A percentile compares a stretch with the other conserved stretches of the same genome.
Conservation (phyloP, 2,113 vertebrate species). For the Probosciger aterrimus region DNA sequence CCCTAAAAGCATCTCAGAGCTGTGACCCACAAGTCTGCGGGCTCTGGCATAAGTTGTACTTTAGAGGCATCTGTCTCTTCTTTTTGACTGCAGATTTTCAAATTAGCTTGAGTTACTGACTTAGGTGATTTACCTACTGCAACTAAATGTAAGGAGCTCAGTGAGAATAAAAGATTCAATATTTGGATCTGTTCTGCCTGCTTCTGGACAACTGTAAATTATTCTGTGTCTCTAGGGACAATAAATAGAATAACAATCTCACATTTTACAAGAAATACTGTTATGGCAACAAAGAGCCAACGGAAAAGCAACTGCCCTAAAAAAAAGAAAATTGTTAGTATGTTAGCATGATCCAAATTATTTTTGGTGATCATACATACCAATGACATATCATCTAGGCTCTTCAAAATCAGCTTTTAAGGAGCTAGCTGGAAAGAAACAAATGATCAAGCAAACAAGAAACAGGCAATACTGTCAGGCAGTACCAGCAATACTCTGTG, state of each 20-base stretch:
- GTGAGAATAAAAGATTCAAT: not conserved
- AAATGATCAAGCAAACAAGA: not conserved
- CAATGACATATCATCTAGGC: not conserved
- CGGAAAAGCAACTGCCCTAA: not conserved
- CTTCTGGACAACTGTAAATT: not conserved
- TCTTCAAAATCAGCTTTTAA: not conserved
- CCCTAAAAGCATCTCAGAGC: not conserved
- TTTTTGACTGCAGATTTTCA: not conserved
- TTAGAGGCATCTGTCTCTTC: not conserved
- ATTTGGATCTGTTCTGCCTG: not conserved
- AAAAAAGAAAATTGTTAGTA: not conserved
- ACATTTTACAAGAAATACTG: not conserved
- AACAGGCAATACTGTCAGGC: not conserved
- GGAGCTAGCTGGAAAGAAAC: not conserved
- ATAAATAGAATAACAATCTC: not conserved
- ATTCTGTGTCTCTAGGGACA: not conserved
- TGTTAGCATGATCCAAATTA: not conserved
- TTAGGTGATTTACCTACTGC: not conserved
- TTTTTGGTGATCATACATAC: not conserved
- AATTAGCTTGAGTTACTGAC: not conserved
- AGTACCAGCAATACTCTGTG: not conserved
- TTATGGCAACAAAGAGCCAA: not conserved
- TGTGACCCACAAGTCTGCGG: not conserved
- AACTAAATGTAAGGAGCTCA: not conserved
- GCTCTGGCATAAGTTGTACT: fast-evolving